Conservation (phyloP, 2,888 invertebrate species). For the Brenthis daphne region DNA sequence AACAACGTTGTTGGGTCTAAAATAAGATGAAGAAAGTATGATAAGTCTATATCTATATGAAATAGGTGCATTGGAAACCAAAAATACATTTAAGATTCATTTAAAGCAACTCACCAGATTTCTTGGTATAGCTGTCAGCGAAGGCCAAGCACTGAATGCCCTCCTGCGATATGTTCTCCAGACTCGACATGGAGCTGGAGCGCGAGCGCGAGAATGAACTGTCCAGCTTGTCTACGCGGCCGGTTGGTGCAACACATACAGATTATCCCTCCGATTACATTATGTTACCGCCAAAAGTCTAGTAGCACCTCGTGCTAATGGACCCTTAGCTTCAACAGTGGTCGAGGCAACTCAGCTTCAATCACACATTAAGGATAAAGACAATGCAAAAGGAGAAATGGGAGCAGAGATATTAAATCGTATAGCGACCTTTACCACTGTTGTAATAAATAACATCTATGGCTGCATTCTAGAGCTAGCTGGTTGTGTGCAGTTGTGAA, state of each 20-base stretch:
- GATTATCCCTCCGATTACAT: slow-evolving; percentile 56
- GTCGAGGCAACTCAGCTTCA: slow-evolving; percentile 30
- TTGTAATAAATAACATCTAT: slow-evolving; percentile 46
- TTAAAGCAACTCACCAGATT: slow-evolving; percentile 88
- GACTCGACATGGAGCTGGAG: slow-evolving; percentile 98
- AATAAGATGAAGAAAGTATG: neutral
- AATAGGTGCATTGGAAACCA: neutral
- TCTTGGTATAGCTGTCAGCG: slow-evolving; percentile 96
- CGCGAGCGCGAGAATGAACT: slow-evolving; percentile 97
- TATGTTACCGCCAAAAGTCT: slow-evolving; percentile 37
- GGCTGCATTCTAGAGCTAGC: slow-evolving; percentile 64
- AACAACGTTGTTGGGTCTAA: slow-evolving; percentile 90
- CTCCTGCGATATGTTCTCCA: slow-evolving; percentile 98
- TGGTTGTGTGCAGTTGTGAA: slow-evolving; percentile 70
- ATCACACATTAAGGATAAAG: neutral
- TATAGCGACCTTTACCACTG: slow-evolving; percentile 27
- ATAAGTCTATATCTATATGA: neutral
- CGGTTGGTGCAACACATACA: slow-evolving; percentile 70
- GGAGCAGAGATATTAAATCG: neutral
- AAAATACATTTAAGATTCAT: neutral
- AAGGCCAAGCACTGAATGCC: slow-evolving; percentile 97
- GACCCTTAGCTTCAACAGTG: slow-evolving; percentile 40
- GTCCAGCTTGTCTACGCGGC: slow-evolving; percentile 97
- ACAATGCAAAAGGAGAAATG: neutral
- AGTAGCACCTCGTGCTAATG: slow-evolving; percentile 42